Evolutionary conservation across 2,888 invertebrate species (phyloP), one percentile per base, ranked within the genome.

Genomic region (Cyaniris semiargus): DNA sequence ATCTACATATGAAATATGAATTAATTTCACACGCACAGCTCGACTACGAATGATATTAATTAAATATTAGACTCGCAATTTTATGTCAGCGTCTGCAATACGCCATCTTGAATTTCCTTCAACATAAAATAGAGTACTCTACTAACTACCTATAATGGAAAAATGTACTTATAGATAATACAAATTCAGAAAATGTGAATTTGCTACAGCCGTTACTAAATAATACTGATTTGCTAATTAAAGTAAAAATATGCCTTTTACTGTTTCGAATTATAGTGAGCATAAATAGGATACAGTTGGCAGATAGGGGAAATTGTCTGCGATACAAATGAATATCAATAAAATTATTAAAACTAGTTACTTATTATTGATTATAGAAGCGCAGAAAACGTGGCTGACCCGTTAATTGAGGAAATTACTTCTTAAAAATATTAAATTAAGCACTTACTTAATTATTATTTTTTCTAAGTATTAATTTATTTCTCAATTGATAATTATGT

Each of bases 41-140:
- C 74, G 53, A 74, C 74, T 74, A 48, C 53, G 27, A 74, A 74
- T 48, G 48, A 48, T 60, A 23, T 66, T 66, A 74, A 8, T 27
- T 27, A 74, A 15, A 23, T 72, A 72, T 72, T 74, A 53, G 48
- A 74, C 38, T 74, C 48, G 27, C 72, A 74, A 74, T 74, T 74
- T 48, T 48, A 74, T 23, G 48, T 27, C 15, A 48, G 72, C 48
- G 48, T 74, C 44, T 48, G 23, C 23, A 38, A 21, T 23, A 38
- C 31, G 76, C 76, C 76, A 77, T 77, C 21, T 77, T 77, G 76
- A 70, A 77, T 77, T 38, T 60, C 21, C 23, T 76, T 76, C 13
- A 21, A 72, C 53, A 76, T 66, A 18, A 76, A 66, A 60, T 44
- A n/a, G n/a, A n/a, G n/a, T n/a, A 34, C 34, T 34, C 34, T 34